Evolutionary conservation across 2,797 vertebrate genomes (phyloP).

Genomic region (Salarias fasciatus): DNA sequence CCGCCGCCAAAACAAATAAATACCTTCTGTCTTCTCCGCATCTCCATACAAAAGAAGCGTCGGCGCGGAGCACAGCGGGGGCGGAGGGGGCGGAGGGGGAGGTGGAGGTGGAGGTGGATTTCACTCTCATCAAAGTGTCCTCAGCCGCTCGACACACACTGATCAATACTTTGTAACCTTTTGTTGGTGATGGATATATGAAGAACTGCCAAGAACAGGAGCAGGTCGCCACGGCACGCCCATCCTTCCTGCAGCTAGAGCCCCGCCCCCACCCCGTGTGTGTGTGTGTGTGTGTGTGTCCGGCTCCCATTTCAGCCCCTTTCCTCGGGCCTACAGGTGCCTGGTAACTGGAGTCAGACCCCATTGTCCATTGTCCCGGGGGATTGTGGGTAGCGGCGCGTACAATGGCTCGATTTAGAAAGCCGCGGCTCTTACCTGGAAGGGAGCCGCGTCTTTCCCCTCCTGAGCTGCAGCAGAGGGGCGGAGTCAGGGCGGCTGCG

Average conservation of each 20-base stretch:
- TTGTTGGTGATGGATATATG: conserved; percentile 3
- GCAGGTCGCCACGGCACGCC: conserved; percentile 39
- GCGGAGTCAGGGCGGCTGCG: conserved; percentile 7
- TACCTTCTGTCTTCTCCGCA: conserved; percentile 32
- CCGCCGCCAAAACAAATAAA: conserved; percentile 53
- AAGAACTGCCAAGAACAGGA: no score
- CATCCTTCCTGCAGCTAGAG: conserved; percentile 76
- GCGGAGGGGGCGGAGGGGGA: conserved; percentile 7
- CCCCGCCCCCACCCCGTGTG: no score
- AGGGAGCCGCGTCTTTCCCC: not conserved
- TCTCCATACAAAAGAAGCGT: conserved; percentile 24
- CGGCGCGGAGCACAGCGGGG: not conserved
- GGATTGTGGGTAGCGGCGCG: conserved; percentile 50
- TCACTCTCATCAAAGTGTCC: not conserved
- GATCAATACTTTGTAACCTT: conserved; percentile 36
- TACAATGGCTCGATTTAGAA: conserved; percentile 63
- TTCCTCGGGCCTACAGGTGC: conserved; percentile 48
- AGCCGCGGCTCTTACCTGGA: conserved; percentile 26
- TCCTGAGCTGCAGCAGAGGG: conserved; percentile 7
- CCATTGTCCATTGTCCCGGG: conserved; percentile 76
- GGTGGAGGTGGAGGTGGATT: conserved; percentile 5
- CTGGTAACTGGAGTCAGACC: conserved; percentile 60
- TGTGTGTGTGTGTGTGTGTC: conserved; percentile 21
- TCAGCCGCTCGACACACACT: conserved; percentile 19
- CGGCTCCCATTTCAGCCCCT: conserved; percentile 38